Base-by-base conservation (phyloP, 2,888 invertebrate species). In the Tricholauxania praeusta region DNA sequence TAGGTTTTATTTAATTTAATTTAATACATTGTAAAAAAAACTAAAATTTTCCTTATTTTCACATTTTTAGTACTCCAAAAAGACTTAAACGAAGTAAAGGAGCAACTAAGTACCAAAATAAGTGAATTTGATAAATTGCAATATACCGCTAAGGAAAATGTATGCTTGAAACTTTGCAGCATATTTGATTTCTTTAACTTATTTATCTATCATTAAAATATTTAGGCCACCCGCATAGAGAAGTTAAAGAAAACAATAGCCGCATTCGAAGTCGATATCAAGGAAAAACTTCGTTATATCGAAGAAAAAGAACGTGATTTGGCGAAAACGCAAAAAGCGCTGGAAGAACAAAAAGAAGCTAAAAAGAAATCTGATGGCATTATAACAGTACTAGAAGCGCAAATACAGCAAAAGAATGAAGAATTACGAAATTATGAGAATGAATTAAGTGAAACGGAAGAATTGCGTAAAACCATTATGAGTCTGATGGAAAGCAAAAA, bases 401-500 rank as follows among this genome's bases (percentile, higher is more conserved):
- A 87, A 69, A 75, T 87, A 47, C 84, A 85, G 72, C 84, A 85
- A 62, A 87, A 85, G 72, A 87, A 87, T 75, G 85, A 86, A 62
- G 83, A 83, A 71, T 82, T 87, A 74, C 83, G 84, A 28, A 78
- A 75, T 71, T 83, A 84, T 22, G 87, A 87, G 76, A 76, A 78
- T 71, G 87, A 87, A 75, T 78, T 85, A 3, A 84, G 83, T 73
- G 87, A 87, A 78, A 86, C 86, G 0, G 87, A 87, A 74, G 87
- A 87, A 71, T 73, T 87, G 78, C 84, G 87, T 39, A 86, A 86
- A 77, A 87, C 86, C 7, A 86, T 87, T 62, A 81, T 87, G 78
- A 86, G 86, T 75, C 79, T 87, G 6, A 87, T 87, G 87, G 86
- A 87, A 71, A 87, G 86, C 78, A 87, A 87, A 78, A 85, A 85